Percentiles rank a stretch among this genome's conserved stretches.
These are phyloP conservation scores for Sisor rabdophorus DNA, from an alignment of 2,113 vertebrate genomes.

Conservation along the genomic window DNA sequence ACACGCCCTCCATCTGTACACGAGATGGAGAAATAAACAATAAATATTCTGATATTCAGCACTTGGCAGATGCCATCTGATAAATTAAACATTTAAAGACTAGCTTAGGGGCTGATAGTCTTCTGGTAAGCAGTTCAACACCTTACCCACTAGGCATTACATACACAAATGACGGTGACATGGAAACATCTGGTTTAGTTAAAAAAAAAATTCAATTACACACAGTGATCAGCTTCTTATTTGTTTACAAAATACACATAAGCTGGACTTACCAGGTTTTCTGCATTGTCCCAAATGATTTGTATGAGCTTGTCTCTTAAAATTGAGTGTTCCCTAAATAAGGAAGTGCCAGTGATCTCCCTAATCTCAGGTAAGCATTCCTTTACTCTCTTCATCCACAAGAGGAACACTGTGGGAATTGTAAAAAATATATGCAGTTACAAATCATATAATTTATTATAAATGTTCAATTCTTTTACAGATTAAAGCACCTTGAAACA, in stretches of 20 bases:
- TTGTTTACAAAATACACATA: not conserved
- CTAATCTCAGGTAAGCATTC: constrained; percentile 68
- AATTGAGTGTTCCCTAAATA: constrained; percentile 58
- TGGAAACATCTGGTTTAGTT: not conserved
- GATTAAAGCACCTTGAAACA: constrained; percentile 76
- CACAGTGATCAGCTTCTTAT: not conserved
- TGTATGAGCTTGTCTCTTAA: constrained; percentile 64
- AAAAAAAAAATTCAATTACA: not conserved
- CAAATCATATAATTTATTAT: not conserved
- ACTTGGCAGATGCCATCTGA: no score
- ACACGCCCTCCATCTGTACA: constrained; percentile 77
- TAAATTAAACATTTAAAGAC: no score
- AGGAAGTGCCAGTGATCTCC: constrained; percentile 50
- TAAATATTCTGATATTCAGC: no score
- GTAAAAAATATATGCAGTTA: constrained; percentile 1
- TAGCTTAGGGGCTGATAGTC: no score
- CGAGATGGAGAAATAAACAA: not conserved
- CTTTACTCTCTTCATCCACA: constrained; percentile 78
- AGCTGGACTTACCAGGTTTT: constrained; percentile 75
- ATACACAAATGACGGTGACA: not conserved
- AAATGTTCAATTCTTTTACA: not conserved
- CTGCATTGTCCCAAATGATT: constrained; percentile 79
- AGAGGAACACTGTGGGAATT: constrained; percentile 66
- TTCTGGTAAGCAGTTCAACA: no score
- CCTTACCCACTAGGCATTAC: no score